Conservation (phyloP, 53 echinoderm and acorn worm species). For the Stichopus horrens region DNA sequence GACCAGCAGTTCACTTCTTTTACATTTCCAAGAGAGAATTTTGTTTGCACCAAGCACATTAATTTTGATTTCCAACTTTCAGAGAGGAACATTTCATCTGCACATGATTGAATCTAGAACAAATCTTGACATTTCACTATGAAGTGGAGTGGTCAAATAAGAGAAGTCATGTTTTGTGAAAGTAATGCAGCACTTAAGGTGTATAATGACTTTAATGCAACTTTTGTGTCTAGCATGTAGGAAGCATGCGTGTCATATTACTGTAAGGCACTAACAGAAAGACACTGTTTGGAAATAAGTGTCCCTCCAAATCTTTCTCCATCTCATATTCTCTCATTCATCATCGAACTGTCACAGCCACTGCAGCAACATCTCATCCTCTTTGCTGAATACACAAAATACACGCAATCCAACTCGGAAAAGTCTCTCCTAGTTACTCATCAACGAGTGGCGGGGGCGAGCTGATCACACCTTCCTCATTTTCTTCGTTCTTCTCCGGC, state of each 20-base stretch:
- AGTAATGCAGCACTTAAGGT: not conserved
- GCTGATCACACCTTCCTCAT: not conserved
- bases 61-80: not conserved
- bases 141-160: not conserved
- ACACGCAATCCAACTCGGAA: not conserved
- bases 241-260: not conserved
- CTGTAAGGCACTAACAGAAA: constrained; percentile 4
- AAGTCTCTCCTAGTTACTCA: not conserved
- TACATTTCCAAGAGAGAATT: too few relatives aligned
- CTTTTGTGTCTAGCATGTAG: not conserved
- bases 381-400: not conserved
- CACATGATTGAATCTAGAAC: not conserved
- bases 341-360: too few relatives aligned
- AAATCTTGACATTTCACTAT: not conserved
- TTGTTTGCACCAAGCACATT: too few relatives aligned
- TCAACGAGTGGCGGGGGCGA: not conserved
- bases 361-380: not conserved
- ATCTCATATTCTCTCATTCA: not conserved
- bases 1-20: too few relatives aligned
- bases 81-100: not conserved
- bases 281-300: not conserved
- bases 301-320: not conserved
- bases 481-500: not conserved
- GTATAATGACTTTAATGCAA: not conserved
- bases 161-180: not conserved